Conservation (phyloP, 1,140 invertebrate species). For the Drosophila chauvacae region DNA sequence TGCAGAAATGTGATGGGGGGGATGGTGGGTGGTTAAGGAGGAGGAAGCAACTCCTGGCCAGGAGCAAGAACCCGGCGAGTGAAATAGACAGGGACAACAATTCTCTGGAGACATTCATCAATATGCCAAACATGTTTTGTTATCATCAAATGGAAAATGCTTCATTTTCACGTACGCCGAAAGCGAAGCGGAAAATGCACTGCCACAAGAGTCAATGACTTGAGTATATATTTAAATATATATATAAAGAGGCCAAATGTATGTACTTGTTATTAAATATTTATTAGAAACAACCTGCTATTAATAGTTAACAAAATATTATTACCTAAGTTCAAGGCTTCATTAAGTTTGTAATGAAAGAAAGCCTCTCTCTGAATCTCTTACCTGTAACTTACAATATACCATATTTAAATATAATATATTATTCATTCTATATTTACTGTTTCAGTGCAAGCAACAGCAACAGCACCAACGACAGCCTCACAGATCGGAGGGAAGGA, state of each 20-base stretch:
- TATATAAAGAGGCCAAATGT: no score
- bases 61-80: conserved; percentile 8
- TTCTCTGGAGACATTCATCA: conserved; percentile 78
- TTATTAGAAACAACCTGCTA: no score
- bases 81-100: conserved; percentile 55
- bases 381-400: background rate
- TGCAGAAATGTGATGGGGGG: conserved; percentile 22
- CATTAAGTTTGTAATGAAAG: no score
- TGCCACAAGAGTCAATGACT: background rate
- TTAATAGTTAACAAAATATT: no score
- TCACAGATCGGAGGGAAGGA: conserved; percentile 20
- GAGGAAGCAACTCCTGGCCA: conserved; percentile 1
- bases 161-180: conserved; percentile 78
- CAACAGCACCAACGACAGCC: conserved; percentile 14
- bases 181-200: conserved; percentile 13
- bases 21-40: no score
- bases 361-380: background rate
- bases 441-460: conserved; percentile 4
- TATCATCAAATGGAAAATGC: conserved; percentile 81
- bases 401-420: no score
- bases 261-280: no score
- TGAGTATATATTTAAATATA: background rate
- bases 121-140: conserved; percentile 82
- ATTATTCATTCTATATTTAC: no score
- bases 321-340: no score